Percentiles rank a stretch among this genome's conserved stretches.
Conservation (phyloP, 2,113 vertebrate genomes). For the Cyanoliseus patagonus region DNA sequence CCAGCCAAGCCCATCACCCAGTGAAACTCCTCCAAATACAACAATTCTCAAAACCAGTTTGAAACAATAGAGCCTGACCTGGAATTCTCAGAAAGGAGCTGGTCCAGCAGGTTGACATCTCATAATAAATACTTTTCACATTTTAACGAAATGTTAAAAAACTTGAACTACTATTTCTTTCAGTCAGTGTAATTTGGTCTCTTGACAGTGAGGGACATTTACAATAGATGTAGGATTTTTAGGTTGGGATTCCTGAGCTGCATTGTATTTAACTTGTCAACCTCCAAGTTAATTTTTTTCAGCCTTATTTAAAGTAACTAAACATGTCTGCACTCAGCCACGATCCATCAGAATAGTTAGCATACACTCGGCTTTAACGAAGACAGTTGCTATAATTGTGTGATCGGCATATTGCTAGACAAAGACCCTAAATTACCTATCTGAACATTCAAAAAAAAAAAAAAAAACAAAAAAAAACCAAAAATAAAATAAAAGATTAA, state of each 20-base stretch:
- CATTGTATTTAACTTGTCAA: neutral
- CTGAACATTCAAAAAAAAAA: neutral
- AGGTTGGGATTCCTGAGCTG: neutral
- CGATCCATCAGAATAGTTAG: neutral
- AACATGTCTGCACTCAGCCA: neutral
- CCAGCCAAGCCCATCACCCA: neutral
- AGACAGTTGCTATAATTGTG: neutral
- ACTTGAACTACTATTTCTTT: neutral
- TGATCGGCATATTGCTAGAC: neutral
- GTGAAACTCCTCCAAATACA: neutral
- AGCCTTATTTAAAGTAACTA: neutral
- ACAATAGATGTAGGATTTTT: neutral
- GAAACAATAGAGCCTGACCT: neutral
- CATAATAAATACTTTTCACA: neutral
- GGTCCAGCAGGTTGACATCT: neutral
- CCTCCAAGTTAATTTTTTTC: neutral
- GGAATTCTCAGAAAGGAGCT: neutral
- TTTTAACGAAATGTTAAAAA: neutral
- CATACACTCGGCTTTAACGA: neutral
- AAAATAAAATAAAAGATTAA: neutral
- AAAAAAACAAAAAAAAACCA: neutral
- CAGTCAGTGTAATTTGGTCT: neutral
- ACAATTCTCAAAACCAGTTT: neutral
- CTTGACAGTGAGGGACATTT: neutral
- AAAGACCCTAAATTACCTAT: slow-evolving; percentile 21